These are phyloP conservation scores for Notothenia coriiceps DNA, from an alignment of 2,113 vertebrate genomes.

Conservation along the genomic window DNA sequence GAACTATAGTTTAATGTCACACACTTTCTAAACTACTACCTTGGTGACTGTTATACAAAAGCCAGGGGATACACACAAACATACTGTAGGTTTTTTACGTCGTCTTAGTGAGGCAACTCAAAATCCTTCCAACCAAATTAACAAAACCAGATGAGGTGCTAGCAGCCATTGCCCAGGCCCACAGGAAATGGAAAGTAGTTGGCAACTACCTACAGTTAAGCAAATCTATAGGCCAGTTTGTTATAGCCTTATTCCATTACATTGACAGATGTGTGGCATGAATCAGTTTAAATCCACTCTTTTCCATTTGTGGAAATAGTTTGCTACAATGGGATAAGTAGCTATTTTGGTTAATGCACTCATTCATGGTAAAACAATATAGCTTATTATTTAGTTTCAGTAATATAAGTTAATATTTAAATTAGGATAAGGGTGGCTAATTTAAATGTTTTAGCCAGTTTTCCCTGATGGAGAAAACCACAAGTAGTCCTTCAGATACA, in stretches of 20 bases:
- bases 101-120: neutral
- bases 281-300: slow-evolving; percentile 21
- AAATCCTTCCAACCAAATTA: slow-evolving; percentile 13
- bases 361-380: slow-evolving; percentile 24
- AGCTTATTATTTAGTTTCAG: neutral
- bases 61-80: neutral
- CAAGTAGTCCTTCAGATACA: neutral
- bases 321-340: neutral
- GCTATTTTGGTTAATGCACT: neutral
- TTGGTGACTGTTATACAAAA: too few species aligned
- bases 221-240: slow-evolving; percentile 38
- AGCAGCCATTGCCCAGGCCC: slow-evolving; percentile 23
- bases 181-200: slow-evolving; percentile 55
- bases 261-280: slow-evolving; percentile 41
- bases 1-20: neutral
- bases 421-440: slow-evolving; percentile 1
- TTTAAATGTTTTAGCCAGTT: neutral
- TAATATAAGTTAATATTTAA: neutral
- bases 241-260: slow-evolving; percentile 36
- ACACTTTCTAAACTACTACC: neutral
- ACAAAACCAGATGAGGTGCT: slow-evolving; percentile 40
- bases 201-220: slow-evolving; percentile 31
- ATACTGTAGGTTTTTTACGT: neutral
- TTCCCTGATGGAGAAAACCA: neutral
- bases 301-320: slow-evolving; percentile 25